Base-by-base conservation (phyloP, 2,888 invertebrate genomes). In the Ectemnius continuus region DNA sequence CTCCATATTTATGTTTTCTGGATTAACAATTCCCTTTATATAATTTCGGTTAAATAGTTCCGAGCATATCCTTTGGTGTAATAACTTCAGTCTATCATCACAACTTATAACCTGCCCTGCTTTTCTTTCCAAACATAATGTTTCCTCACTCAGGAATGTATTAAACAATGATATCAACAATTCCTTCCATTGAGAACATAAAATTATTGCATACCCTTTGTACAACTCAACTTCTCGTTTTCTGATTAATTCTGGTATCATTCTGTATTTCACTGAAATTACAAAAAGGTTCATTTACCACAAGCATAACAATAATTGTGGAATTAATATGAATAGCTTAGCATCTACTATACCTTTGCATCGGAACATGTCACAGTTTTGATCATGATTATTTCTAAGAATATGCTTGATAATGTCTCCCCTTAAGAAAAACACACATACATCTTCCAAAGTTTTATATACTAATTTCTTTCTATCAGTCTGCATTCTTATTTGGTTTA, bases 171-270 rank as follows among this genome's bases (percentile, higher is more conserved):
- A 90, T 65, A 86, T 79, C 11, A 94, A 84, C 70, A 92, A 90
- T 75, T 90, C 84, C 84, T 92, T 93, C 94, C 94, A 94, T 86
- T 91, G 91, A 2, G 92, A 91, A 87, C 94, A 94, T 4, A 93
- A 92, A 75, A 94, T 88, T 6, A 82, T 80, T 5, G 92, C 93
- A 61, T 91, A 84, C 0, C 95, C 95, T 80, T 91, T 88, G 36
- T 79, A 86, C 46, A 95, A 76, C 75, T 92, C 91, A 14, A 94
- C 92, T 84, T 92, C 89, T 79, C 94, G 91, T 71, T 87, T 90
- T 23, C 92, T 91, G 64, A 95, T 88, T 75, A 94, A 90, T 47
- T 91, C 87, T 18, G 93, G 90, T 76, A 94, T 93, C 76, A 92
- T 88, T 73, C 91, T 91, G 84, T 94, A 95, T 76, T 92, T 91